These are phyloP conservation scores for Hydropsyche betteni DNA, from an alignment of 2,888 invertebrate species.

Conservation along the genomic window DNA sequence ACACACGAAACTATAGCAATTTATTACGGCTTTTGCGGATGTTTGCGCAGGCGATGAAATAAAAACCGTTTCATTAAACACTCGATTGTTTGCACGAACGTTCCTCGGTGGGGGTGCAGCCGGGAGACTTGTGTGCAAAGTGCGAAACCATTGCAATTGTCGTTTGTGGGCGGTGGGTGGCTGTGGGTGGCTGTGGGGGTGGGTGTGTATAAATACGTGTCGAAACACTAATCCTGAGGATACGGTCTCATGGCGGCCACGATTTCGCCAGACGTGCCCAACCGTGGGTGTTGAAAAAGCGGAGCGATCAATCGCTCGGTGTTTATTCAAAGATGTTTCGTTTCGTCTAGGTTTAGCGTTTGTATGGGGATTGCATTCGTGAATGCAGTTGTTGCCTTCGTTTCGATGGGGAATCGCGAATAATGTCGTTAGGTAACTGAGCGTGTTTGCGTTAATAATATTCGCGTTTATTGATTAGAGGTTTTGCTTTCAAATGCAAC, in stretches of 20 bases:
- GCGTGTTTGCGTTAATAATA: no score
- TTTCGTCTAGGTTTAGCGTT: no score
- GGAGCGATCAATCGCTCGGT: no score
- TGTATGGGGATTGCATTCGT: no score
- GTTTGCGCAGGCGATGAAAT: slow-evolving; percentile 11
- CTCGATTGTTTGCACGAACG: not conserved
- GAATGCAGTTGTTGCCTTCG: no score
- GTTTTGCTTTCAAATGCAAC: no score
- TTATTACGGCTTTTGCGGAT: slow-evolving; percentile 4
- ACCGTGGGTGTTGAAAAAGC: not conserved
- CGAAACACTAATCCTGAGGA: slow-evolving; percentile 49
- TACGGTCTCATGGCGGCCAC: slow-evolving; percentile 39
- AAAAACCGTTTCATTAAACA: slow-evolving; percentile 22
- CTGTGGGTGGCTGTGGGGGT: no score
- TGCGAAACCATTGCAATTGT: slow-evolving; percentile 40
- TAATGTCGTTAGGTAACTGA: no score
- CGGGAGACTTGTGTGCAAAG: slow-evolving; percentile 20
- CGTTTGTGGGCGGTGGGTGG: slow-evolving; percentile 2
- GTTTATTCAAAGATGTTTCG: not conserved
- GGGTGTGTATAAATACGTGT: slow-evolving; percentile 45
- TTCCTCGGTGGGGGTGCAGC: not conserved
- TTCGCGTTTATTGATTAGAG: no score
- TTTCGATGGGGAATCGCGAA: no score
- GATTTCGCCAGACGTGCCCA: not conserved
- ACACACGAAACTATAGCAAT: no score